These are phyloP conservation scores for Dichetophora obliterata DNA, from an alignment of 2,888 invertebrate genomes.

Conservation along the genomic window DNA sequence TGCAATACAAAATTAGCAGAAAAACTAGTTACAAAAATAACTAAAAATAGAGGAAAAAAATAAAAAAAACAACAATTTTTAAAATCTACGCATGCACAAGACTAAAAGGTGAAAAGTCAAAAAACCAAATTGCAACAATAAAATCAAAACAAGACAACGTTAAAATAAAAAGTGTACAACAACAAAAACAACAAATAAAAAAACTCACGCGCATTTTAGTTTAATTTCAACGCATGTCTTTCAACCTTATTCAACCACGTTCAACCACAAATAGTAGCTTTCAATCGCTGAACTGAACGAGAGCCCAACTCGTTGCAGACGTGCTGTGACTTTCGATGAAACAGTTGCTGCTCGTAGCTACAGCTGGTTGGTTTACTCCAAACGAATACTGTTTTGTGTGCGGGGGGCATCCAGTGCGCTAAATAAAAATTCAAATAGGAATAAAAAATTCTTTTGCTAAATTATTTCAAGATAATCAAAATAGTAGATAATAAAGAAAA, in stretches of 20 bases:
- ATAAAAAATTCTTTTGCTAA: constrained; percentile 30
- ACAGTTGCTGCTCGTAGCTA: constrained; percentile 54
- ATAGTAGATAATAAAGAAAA: too few relatives aligned
- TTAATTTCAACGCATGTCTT: neutral
- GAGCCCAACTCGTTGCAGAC: constrained; percentile 5
- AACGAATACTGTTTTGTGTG: neutral
- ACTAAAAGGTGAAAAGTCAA: constrained; percentile 20
- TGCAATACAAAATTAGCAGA: neutral
- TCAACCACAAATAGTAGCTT: neutral
- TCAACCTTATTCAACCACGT: neutral
- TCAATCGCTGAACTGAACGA: neutral
- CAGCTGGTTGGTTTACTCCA: constrained; percentile 56
- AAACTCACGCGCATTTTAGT: neutral
- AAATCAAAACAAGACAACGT: neutral
- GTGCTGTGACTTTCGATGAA: constrained; percentile 32
- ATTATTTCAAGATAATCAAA: neutral
- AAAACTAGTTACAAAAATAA: neutral
- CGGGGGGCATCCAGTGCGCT: constrained; percentile 8
- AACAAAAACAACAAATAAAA: neutral
- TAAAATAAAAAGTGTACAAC: neutral
- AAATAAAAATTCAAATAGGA: constrained; percentile 32
- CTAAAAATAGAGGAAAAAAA: neutral
- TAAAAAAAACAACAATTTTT: neutral
- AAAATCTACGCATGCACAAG: constrained; percentile 6
- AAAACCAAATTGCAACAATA: neutral